Percentiles rank a stretch among this genome's conserved stretches.
These are phyloP conservation scores for Karalla daura DNA, from an alignment of 2,797 vertebrate species.

Conservation along the genomic window DNA sequence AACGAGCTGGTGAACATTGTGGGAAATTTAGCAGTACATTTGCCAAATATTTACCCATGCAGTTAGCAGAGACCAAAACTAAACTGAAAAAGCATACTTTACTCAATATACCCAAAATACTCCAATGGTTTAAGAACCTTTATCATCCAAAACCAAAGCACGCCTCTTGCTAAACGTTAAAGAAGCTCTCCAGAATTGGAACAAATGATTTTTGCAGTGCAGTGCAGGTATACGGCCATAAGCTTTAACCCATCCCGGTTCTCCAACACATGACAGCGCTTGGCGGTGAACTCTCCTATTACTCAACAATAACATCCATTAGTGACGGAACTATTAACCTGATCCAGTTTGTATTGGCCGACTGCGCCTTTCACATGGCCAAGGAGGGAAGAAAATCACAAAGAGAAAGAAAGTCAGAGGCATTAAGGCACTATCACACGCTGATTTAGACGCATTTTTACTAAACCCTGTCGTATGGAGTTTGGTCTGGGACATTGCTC, in stretches of 20 bases:
- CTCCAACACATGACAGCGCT: conserved; percentile 30
- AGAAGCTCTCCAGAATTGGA: neutral
- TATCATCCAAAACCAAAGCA: neutral
- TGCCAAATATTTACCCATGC: neutral
- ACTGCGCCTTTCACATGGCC: conserved; percentile 47
- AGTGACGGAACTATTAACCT: conserved; percentile 42
- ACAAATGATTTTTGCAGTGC: conserved; percentile 8
- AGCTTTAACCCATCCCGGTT: conserved; percentile 12
- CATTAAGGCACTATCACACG: conserved; percentile 70
- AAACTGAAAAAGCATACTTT: neutral
- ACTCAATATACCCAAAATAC: no score
- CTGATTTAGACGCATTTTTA: conserved; percentile 75
- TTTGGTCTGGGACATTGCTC: conserved; percentile 68
- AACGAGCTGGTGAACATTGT: neutral
- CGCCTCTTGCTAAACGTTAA: neutral
- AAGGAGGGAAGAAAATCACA: conserved; percentile 8
- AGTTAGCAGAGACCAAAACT: neutral
- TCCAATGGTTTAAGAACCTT: no score
- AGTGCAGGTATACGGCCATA: neutral
- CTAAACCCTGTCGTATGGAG: conserved; percentile 65
- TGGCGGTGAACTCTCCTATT: conserved; percentile 48
- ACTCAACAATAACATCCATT: conserved; percentile 65
- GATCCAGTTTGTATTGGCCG: conserved; percentile 62
- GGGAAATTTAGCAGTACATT: neutral
- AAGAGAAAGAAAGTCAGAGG: conserved; percentile 30